These are phyloP conservation scores for Drosophila santomea DNA, from an alignment of 1,140 invertebrate genomes.

Conservation along the genomic window DNA sequence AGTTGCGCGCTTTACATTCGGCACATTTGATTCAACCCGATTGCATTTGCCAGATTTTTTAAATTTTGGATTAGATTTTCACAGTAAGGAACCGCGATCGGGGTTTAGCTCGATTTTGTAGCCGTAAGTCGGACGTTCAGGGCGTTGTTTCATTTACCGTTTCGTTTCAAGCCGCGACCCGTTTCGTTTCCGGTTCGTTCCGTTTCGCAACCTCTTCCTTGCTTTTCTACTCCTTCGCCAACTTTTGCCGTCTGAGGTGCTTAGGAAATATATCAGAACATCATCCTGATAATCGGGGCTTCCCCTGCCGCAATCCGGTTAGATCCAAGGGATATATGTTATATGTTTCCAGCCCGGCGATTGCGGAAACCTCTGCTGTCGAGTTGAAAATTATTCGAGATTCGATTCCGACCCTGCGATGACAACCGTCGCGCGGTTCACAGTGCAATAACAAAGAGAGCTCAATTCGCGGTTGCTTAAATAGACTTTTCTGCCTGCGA, in stretches of 20 bases:
- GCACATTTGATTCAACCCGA: background rate
- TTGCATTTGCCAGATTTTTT: background rate
- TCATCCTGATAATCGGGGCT: slow-evolving; percentile 11
- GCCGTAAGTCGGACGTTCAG: slow-evolving; percentile 48
- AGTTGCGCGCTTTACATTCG: background rate
- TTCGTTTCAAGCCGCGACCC: slow-evolving; percentile 52
- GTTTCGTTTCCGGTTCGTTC: slow-evolving; percentile 52
- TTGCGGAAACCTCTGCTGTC: background rate
- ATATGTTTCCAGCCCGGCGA: slow-evolving; percentile 7
- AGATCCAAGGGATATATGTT: background rate
- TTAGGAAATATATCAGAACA: slow-evolving; percentile 20
- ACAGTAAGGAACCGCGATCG: background rate
- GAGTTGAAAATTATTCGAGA: background rate
- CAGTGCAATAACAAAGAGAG: slow-evolving; percentile 11
- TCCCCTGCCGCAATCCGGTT: background rate
- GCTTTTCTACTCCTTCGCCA: background rate
- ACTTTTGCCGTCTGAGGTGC: slow-evolving; percentile 14
- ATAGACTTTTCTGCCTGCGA: background rate
- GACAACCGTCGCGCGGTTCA: slow-evolving; percentile 12
- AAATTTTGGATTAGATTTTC: background rate
- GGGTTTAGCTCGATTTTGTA: slow-evolving; percentile 4
- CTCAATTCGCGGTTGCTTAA: background rate
- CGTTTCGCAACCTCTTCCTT: slow-evolving; percentile 33
- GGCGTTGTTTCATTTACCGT: slow-evolving; percentile 81
- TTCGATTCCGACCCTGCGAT: background rate